phyloP scores from a whole-genome alignment of 1,140 invertebrate species.

The Sycobia sp. region DNA sequence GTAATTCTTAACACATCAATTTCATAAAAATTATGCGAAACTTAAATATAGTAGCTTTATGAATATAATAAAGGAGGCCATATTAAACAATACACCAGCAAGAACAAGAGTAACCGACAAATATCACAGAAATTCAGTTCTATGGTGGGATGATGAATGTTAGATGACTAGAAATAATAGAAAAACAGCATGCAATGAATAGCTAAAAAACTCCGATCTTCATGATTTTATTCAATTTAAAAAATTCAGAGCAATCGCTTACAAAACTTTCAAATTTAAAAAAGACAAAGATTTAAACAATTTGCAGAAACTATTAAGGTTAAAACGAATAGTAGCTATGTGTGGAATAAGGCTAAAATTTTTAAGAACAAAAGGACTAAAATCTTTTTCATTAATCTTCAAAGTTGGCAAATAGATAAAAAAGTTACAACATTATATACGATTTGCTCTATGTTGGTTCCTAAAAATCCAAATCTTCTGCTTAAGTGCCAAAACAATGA shows the following conservation, averaged over 20 bases:
- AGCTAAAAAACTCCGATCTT: neutral
- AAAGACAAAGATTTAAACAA: neutral
- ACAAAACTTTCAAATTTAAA: neutral
- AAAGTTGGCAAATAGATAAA: neutral
- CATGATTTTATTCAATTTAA: neutral
- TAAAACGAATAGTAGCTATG: neutral
- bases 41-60: no score
- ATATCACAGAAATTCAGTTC: neutral
- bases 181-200: neutral
- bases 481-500: neutral
- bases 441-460: neutral
- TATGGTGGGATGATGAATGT: neutral
- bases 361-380: constrained; percentile 5
- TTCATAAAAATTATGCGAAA: no score
- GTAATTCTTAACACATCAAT: no score
- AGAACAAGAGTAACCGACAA: no score
- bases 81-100: no score
- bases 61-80: no score
- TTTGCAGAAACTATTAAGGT: neutral
- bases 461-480: neutral
- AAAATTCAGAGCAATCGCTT: neutral
- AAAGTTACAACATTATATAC: no score
- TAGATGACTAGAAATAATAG: neutral
- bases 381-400: neutral
- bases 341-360: constrained; percentile 17